Evolutionary conservation across 2,113 vertebrate genomes (phyloP), one percentile per base, ranked within the genome.

Genomic region (Seriola quinqueradiata): DNA sequence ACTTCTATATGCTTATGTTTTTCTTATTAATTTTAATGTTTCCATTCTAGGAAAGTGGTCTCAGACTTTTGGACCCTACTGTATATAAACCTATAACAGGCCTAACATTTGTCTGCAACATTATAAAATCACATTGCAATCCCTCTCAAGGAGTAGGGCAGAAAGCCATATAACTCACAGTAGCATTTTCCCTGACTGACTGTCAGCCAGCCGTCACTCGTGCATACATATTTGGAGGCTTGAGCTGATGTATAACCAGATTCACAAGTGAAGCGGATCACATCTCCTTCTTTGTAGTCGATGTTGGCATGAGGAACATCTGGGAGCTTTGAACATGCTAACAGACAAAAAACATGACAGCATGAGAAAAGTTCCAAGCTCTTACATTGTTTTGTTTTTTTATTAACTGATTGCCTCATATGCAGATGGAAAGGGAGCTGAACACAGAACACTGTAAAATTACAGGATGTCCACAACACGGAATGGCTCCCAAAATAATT

Each of bases 191-290:
- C 80, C 14, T 0, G 0, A 11, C 1, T 36, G 16, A 59, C 0
- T 9, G 1, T 1, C 5, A 2, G 0, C 88, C 87, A 90, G 23
- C 66, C 40, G 1, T 0, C 0, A 1, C 1, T 23, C 21, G 60
- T 42, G 19, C 87, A 90, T 0, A 34, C 1, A 44, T 82, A 89
- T 63, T 16, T 82, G 71, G 67, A 70, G 57, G 82, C 4, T 19
- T n/a, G 71, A 32, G 57, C 75, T 19, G 88, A 83, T 52, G 38
- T 48, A 13, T 85, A 92, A 25, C 90, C 88, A 25, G 16, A 25
- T 4, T 87, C 75, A 78, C 86, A 92, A 4, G 36, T 25, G 25
- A 87, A 89, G 23, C 19, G 36, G 14, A 86, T 72, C 28, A 82
- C 46, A 13, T 86, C 1, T 72, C 70, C 84, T 61, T 1, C 1